Evolutionary conservation across 2,113 vertebrate genomes (phyloP).

Genomic region (Notechis scutatus): DNA sequence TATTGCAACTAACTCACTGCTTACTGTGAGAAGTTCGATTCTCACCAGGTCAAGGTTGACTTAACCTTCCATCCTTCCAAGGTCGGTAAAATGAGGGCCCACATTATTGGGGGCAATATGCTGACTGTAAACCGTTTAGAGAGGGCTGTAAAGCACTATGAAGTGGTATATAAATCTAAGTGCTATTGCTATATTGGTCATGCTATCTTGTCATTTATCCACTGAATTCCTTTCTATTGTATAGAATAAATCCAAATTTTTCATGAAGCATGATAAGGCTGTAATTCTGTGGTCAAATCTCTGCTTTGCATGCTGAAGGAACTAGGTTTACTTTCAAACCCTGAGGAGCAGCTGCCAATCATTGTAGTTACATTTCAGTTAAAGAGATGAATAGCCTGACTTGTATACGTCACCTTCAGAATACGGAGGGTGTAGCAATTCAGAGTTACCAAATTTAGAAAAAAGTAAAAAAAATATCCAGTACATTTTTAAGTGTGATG

Average conservation of each 20-base stretch:
- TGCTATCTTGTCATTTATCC: not conserved
- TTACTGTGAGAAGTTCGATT: not conserved
- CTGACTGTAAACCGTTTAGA: not conserved
- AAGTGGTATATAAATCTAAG: not conserved
- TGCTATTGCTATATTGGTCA: not conserved
- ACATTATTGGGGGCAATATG: not conserved
- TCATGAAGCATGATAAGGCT: not conserved
- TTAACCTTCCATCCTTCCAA: not conserved
- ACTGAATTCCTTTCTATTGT: not conserved
- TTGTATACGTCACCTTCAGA: not conserved
- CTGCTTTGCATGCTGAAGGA: not conserved
- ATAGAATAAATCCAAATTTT: not conserved
- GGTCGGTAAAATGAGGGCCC: not conserved
- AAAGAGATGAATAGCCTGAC: not conserved
- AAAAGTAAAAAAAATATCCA: not conserved
- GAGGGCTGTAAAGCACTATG: not conserved
- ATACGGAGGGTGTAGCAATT: not conserved
- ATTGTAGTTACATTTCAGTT: not conserved
- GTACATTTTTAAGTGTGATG: not conserved
- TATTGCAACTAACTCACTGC: not conserved
- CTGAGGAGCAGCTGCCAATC: not conserved
- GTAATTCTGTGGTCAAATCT: not conserved
- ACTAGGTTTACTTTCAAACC: not conserved
- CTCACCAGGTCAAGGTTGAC: not conserved
- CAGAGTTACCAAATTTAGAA: not conserved